Evolutionary conservation across 2,888 invertebrate genomes (phyloP), one percentile per base, ranked within the genome.

Genomic region (Resseliella maxima): DNA sequence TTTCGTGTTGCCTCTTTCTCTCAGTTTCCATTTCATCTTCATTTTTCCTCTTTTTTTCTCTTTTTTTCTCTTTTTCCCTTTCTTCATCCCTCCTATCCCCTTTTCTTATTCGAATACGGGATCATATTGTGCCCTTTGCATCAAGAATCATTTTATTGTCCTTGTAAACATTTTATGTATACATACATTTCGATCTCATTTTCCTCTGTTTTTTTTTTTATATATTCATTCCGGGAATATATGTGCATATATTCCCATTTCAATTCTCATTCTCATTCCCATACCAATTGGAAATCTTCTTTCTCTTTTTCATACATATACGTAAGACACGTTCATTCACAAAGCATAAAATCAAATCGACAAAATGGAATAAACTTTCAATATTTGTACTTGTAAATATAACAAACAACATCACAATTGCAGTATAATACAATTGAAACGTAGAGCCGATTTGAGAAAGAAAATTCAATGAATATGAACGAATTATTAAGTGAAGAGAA

Each of bases 351-450:
- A 50, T 50, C 46, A 64, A 64, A 64, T 64, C 64, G 31, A 64
- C 12, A 81, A 81, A 35, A 81, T 35, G n/a, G 35, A 59, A 59
- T 59, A 59, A 81, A 81, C 81, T 81, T 81, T 36, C 81, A 81
- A 81, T 36, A 81, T 81, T 81, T 81, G 36, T 36, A 36, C 81
- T 81, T 31, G 18, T 18, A 5, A 35, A 81, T 36, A 81, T 15
- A 36, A 81, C 36, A 81, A 81, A 81, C 36, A 35, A 81, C n/a
- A 81, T 35, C 81, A 18, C 35, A 21, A 81, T 35, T 81, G 35
- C 81, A 81, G 36, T 15, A 31, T 27, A 36, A 36, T 81, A 59
- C 59, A 59, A 59, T 59, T 24, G 59, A 59, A 59, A 21, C 18
- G 12, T 59, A 27, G 59, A 59, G 59, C 59, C 27, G 59, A 59